Conservation (phyloP, 2,797 vertebrate species). For the Loris lydekkerianus region DNA sequence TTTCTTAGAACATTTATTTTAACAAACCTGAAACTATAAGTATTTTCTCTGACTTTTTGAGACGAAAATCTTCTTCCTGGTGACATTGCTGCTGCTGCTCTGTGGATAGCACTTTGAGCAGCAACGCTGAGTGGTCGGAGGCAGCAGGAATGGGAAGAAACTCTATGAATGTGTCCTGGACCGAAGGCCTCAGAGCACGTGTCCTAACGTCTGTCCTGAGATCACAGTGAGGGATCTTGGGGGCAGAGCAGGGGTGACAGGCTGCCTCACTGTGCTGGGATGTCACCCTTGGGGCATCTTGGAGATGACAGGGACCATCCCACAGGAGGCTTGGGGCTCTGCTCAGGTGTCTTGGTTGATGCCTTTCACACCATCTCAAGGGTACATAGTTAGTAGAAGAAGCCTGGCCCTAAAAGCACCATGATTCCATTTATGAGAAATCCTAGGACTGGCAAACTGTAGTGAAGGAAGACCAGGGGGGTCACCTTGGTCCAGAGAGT, state of each 20-base stretch:
- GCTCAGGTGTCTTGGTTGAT: no score
- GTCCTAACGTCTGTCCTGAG: neutral
- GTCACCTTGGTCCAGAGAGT: neutral
- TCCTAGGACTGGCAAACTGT: neutral
- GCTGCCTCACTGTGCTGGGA: no score
- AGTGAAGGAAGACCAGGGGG: neutral
- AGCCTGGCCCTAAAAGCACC: neutral
- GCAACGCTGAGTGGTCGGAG: neutral
- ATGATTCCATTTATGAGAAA: no score
- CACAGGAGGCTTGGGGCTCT: no score
- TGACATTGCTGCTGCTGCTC: neutral
- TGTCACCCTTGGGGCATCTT: no score
- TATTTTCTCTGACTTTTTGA: neutral
- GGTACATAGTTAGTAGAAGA: neutral
- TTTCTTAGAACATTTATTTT: neutral
- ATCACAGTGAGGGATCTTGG: no score
- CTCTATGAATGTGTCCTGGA: fast-evolving
- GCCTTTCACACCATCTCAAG: no score
- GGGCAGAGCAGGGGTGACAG: no score
- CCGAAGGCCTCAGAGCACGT: no score
- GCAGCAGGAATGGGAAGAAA: no score
- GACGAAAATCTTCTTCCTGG: neutral
- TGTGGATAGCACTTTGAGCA: no score
- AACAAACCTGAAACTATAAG: neutral
- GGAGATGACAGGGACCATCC: neutral